These are phyloP conservation scores for Dascyllus trimaculatus DNA, from an alignment of 2,113 vertebrate species.

Conservation along the genomic window DNA sequence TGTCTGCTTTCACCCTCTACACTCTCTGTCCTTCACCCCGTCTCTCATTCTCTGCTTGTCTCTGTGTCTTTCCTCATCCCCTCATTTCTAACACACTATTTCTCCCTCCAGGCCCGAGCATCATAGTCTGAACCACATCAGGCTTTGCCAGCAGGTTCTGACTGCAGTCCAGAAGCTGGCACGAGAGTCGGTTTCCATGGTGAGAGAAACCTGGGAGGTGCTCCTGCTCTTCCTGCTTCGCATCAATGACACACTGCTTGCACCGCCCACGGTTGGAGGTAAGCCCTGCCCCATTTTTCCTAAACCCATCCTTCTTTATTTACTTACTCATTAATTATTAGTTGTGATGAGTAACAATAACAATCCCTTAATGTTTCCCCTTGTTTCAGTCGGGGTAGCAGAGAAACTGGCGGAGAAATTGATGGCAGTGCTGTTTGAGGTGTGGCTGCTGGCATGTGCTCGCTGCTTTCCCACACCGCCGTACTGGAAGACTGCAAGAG, in stretches of 20 bases:
- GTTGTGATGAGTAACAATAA: neutral
- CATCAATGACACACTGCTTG: constrained; percentile 94
- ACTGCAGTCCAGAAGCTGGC: constrained; percentile 95
- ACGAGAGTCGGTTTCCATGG: constrained; percentile 92
- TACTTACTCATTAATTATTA: neutral
- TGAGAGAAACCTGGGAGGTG: constrained; percentile 97
- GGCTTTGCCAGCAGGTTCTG: constrained; percentile 94
- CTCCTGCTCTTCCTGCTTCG: constrained; percentile 95
- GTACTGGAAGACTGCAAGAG: constrained; percentile 96
- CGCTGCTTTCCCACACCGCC: constrained; percentile 96
- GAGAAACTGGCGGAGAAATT: constrained; percentile 95
- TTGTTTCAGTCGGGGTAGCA: constrained; percentile 91
- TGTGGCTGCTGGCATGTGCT: constrained; percentile 94
- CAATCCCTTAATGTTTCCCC: neutral
- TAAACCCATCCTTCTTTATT: neutral
- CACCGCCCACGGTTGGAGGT: constrained; percentile 94
- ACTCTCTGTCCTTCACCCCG: neutral
- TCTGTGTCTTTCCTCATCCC: neutral
- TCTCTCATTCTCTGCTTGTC: neutral
- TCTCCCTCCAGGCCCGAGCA: constrained; percentile 86
- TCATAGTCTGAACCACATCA: constrained; percentile 91
- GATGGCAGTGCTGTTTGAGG: constrained; percentile 95
- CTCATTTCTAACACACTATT: neutral
- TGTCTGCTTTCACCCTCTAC: neutral
- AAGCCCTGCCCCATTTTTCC: neutral